Conservation (phyloP, 2,113 vertebrate species). For the Xyrauchen texanus region DNA sequence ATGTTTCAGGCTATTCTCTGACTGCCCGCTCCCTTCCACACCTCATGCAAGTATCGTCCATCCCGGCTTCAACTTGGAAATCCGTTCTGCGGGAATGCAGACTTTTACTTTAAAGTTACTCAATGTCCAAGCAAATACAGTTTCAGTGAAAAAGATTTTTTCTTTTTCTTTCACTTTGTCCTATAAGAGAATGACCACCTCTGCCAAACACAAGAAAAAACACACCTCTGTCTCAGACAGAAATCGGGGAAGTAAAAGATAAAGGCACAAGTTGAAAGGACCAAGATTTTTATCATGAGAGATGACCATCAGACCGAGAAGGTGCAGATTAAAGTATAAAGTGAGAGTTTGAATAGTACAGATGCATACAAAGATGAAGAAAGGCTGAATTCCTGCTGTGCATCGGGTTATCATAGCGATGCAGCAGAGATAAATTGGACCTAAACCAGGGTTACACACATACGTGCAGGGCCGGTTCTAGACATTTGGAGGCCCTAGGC, state of each 20-base stretch:
- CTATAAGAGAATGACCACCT: not conserved
- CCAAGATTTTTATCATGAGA: constrained; percentile 1
- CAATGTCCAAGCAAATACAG: not conserved
- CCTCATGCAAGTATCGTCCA: no score
- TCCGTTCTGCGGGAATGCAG: no score
- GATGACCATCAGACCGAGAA: constrained; percentile 2
- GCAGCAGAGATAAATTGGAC: constrained; percentile 28
- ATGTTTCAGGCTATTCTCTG: no score
- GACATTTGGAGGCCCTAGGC: no score
- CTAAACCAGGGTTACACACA: not conserved
- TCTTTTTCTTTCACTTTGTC: no score
- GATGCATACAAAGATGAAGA: constrained; percentile 26
- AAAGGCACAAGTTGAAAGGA: constrained; percentile 26
- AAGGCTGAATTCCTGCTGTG: constrained; percentile 62
- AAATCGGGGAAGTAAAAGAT: constrained; percentile 37
- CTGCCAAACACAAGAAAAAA: constrained; percentile 10
- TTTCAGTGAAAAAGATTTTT: not conserved
- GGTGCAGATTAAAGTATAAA: constrained; percentile 12
- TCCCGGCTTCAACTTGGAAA: no score
- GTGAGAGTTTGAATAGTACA: constrained; percentile 2
- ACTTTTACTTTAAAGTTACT: not conserved
- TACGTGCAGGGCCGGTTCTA: no score
- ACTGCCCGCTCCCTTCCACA: no score
- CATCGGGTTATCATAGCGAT: constrained; percentile 65
- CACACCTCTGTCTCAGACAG: constrained; percentile 12